These are phyloP conservation scores for Parazoanthus swiftii DNA, from an alignment of 92 coral and sea anemone genomes.

Conservation along the genomic window DNA sequence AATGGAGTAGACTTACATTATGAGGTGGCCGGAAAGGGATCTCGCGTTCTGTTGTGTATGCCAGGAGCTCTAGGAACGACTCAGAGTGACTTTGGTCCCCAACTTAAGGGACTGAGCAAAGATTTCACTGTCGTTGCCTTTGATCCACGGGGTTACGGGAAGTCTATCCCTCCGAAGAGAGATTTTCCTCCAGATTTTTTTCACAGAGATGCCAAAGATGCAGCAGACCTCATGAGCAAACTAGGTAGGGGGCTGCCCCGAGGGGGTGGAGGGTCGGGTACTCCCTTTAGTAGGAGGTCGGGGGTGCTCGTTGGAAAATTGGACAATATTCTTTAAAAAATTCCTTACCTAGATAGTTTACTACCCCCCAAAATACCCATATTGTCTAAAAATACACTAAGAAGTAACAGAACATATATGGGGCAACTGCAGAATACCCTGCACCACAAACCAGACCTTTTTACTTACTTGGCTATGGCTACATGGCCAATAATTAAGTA, in stretches of 20 bases:
- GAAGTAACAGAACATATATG: too few species aligned
- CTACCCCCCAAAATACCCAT: too few species aligned
- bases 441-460: too few species aligned
- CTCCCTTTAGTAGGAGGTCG: too few species aligned
- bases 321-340: too few species aligned
- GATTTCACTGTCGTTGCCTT: conserved; percentile 86
- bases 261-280: too few species aligned
- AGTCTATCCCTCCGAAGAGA: conserved; percentile 91
- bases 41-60: conserved; percentile 78
- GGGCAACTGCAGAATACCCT: too few species aligned
- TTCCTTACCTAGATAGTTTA: too few species aligned
- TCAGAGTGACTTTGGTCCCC: conserved; percentile 95
- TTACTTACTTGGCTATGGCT: too few species aligned
- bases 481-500: too few species aligned
- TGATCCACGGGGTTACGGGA: conserved; percentile 98
- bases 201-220: conserved; percentile 90
- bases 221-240: conserved; percentile 77
- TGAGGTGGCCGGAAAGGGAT: conserved; percentile 71
- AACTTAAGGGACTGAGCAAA: conserved; percentile 69
- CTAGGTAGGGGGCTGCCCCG: conserved; percentile 57
- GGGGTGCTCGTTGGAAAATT: too few species aligned
- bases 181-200: conserved; percentile 92
- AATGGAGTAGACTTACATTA: conserved; percentile 84
- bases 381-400: too few species aligned
- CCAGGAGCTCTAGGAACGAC: conserved; percentile 97